These are phyloP conservation scores for Rhyzopertha dominica DNA, from an alignment of 1,140 invertebrate species.

Conservation along the genomic window DNA sequence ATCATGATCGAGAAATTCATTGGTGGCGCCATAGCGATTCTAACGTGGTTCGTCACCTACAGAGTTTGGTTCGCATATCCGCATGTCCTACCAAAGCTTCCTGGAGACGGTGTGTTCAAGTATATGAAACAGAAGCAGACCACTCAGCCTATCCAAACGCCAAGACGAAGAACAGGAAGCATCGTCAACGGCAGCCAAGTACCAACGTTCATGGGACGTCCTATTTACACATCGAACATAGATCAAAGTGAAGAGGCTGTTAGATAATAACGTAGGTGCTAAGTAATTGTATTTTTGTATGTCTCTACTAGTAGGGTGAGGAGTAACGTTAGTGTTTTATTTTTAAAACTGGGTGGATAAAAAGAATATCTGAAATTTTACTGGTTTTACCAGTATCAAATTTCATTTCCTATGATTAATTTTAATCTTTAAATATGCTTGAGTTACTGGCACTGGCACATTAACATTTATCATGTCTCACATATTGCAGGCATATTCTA, in stretches of 20 bases:
- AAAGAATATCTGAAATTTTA: too few relatives aligned
- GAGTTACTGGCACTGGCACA: too few relatives aligned
- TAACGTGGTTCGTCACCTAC: constrained; percentile 91
- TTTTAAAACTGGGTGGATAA: too few relatives aligned
- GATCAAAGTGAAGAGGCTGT: constrained; percentile 4
- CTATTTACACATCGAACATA: constrained; percentile 50
- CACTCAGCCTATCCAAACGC: constrained; percentile 3
- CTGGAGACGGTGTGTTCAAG: constrained; percentile 75
- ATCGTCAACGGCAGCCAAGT: constrained; percentile 49
- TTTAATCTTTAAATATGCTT: too few relatives aligned
- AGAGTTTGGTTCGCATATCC: constrained; percentile 68
- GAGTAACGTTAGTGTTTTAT: too few relatives aligned
- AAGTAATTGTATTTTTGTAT: too few relatives aligned
- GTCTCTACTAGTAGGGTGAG: too few relatives aligned
- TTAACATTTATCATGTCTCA: too few relatives aligned
- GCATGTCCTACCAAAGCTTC: constrained; percentile 58
- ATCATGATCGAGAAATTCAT: constrained; percentile 92
- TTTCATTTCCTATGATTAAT: too few relatives aligned
- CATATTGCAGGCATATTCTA: too few relatives aligned
- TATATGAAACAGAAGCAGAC: constrained; percentile 59
- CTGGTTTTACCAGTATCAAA: too few relatives aligned
- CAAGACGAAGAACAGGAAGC: constrained; percentile 31
- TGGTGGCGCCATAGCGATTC: constrained; percentile 77
- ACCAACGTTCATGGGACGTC: constrained; percentile 75
- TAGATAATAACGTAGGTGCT: too few relatives aligned